Conservation (phyloP, 2,113 vertebrate species). For the Neomonachus schauinslandi region DNA sequence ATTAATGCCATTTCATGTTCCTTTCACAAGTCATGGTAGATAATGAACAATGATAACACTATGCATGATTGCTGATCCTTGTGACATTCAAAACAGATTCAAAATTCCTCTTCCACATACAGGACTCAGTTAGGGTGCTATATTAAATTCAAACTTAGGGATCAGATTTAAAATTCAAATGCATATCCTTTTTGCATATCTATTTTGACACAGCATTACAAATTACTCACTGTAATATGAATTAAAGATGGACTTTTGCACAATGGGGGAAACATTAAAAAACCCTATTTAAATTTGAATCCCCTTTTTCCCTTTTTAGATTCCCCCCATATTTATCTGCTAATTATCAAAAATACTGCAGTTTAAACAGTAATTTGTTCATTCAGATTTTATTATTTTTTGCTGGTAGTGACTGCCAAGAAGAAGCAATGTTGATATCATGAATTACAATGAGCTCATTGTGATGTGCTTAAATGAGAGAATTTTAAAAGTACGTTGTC, state of each 20-base stretch:
- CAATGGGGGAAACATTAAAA: slow-evolving; percentile 75
- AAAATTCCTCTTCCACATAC: slow-evolving; percentile 71
- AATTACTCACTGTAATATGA: slow-evolving; percentile 81
- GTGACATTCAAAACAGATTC: slow-evolving; percentile 81
- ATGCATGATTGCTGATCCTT: slow-evolving; percentile 78
- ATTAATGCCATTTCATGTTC: slow-evolving; percentile 81
- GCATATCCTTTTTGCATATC: slow-evolving; percentile 77
- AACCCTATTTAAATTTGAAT: slow-evolving; percentile 79
- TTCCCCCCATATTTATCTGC: slow-evolving; percentile 9
- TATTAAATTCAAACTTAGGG: slow-evolving; percentile 81
- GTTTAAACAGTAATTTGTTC: slow-evolving; percentile 70
- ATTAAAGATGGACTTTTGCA: slow-evolving; percentile 82
- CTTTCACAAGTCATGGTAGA: slow-evolving; percentile 74
- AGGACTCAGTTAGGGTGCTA: slow-evolving; percentile 66
- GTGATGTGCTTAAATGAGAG: slow-evolving; percentile 6
- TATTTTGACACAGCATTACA: slow-evolving; percentile 81
- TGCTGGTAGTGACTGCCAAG: slow-evolving; percentile 49
- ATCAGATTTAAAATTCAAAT: slow-evolving; percentile 83
- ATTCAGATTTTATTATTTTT: slow-evolving; percentile 67
- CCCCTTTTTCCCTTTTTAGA: slow-evolving; percentile 38
- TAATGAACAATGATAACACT: slow-evolving; percentile 81
- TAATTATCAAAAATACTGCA: slow-evolving; percentile 76
- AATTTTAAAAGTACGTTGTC: slow-evolving; percentile 42
- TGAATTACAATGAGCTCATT: slow-evolving; percentile 53
- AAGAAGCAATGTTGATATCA: slow-evolving; percentile 34